Evolutionary conservation across 2,888 invertebrate species (phyloP).

Genomic region (Lordiphosa fenestrarum): DNA sequence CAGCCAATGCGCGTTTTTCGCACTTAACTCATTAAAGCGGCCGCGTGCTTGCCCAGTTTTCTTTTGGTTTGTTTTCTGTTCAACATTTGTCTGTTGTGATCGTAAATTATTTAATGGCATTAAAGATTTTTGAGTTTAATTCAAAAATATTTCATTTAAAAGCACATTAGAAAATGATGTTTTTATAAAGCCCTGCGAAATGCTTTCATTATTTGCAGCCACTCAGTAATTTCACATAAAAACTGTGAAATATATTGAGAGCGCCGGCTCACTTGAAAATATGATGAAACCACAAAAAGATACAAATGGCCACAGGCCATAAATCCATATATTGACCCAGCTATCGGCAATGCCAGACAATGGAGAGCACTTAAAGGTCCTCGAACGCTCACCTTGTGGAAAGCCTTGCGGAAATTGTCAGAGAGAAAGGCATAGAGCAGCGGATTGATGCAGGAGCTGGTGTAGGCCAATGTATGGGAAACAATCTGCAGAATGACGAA

Average conservation of each 20-base stretch:
- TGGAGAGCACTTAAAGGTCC: constrained; percentile 21
- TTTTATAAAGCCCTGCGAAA: constrained; percentile 14
- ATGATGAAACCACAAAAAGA: constrained; percentile 7
- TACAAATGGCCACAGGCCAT: constrained; percentile 25
- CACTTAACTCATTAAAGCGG: constrained; percentile 61
- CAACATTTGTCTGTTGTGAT: constrained; percentile 16
- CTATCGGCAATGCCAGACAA: constrained; percentile 33
- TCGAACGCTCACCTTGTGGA: constrained; percentile 82
- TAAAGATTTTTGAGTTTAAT: constrained; percentile 33
- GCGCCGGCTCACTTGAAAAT: constrained; percentile 19
- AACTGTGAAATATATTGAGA: constrained; percentile 22
- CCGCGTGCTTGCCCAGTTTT: constrained; percentile 31
- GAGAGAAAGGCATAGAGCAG: constrained; percentile 96
- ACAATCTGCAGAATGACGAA: constrained; percentile 87
- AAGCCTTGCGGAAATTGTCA: constrained; percentile 95
- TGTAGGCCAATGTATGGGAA: constrained; percentile 91
- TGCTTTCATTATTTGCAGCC: constrained; percentile 6
- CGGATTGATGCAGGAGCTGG: constrained; percentile 96
- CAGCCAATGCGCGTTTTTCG: constrained; percentile 61
- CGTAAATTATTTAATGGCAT: constrained; percentile 53
- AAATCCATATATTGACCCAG: constrained; percentile 47
- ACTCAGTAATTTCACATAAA: constrained; percentile 38
- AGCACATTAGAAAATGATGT: constrained; percentile 33
- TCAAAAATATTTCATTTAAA: constrained; percentile 45
- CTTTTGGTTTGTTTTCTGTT: constrained; percentile 11